These are phyloP conservation scores for Chouioia cunea DNA, from an alignment of 2,888 invertebrate genomes.

Conservation along the genomic window DNA sequence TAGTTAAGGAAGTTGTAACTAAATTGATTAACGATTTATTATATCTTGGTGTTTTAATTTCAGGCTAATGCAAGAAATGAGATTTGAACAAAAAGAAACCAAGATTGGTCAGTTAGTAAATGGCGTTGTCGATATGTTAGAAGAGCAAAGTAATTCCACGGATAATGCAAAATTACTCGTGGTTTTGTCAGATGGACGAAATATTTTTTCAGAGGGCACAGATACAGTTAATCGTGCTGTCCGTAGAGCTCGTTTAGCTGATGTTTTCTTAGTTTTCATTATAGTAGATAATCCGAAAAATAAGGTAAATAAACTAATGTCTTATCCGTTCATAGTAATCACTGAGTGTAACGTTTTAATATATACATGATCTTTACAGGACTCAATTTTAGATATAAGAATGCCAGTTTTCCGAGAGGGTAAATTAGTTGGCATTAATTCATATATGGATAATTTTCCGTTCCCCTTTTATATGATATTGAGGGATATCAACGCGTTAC, in stretches of 20 bases:
- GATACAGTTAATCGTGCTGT: slow-evolving; percentile 83
- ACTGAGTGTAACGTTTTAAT: too few relatives aligned
- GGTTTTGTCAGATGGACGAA: slow-evolving; percentile 95
- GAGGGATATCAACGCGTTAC: slow-evolving; percentile 88
- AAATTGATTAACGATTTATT: slow-evolving; percentile 11
- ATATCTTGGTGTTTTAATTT: slow-evolving; percentile 44
- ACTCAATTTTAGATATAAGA: slow-evolving; percentile 91
- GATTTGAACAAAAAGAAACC: slow-evolving; percentile 92
- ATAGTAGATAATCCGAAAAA: slow-evolving; percentile 94
- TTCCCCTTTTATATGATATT: slow-evolving; percentile 98
- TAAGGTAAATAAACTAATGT: slow-evolving; percentile 73
- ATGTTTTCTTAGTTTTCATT: slow-evolving; percentile 94
- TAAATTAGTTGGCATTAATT: slow-evolving; percentile 75
- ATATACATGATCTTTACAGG: slow-evolving; percentile 70
- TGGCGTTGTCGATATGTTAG: slow-evolving; percentile 80
- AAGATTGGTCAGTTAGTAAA: slow-evolving; percentile 86
- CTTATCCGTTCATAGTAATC: neutral
- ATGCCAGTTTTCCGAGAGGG: slow-evolving; percentile 79
- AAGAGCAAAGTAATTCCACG: slow-evolving; percentile 71
- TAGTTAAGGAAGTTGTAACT: slow-evolving; percentile 32
- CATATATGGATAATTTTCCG: slow-evolving; percentile 96
- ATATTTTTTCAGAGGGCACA: slow-evolving; percentile 90
- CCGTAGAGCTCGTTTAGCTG: slow-evolving; percentile 81
- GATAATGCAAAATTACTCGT: slow-evolving; percentile 87
- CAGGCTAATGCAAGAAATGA: slow-evolving; percentile 81